Evolutionary conservation across 1,140 invertebrate genomes (phyloP), one percentile per base, ranked within the genome.

Genomic region (Drosophila malerkotliana): DNA sequence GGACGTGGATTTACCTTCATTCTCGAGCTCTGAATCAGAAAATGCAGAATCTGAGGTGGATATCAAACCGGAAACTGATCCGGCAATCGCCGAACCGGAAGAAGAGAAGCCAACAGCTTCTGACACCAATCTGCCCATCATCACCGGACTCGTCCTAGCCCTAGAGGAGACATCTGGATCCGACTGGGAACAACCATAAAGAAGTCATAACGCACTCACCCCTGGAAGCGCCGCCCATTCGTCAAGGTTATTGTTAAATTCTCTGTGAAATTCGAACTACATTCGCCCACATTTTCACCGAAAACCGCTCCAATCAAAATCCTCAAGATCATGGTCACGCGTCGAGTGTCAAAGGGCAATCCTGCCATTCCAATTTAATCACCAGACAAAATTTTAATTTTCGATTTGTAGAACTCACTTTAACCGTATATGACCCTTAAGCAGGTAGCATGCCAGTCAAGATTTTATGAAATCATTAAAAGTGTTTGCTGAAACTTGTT

Each of bases 351-450:
- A 32, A 32, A 32, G 9, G 8, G 8, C 32, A 8, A 32, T 9
- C 8, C 32, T 32, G 32, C 9, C 1, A 10, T 34, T 41, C 34
- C 34, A 5, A 28, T 28, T 28, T 28, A 28, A 28, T 6, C 26
- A 1, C 26, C 26, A 28, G 26, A 28, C 26, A 28, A 24, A 41
- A 56, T 45, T 44, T 7, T 41, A 57, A 45, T 10, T 30, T 10
- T 57, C 41, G 28, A 15, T n/a, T 37, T n/a, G 44, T 47, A 28
- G 6, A 4, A 0, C 7, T 21, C 21, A 47, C 14, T 37, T 37
- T 37, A 37, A 26, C 9, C n/a, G 18, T 58, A 47, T 30, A 26
- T 48, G 56, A 58, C 44, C 15, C 15, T 21, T 21, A 58, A 48
- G 12, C 41, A 10, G 15, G 41, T 32, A 21, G 28, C 41, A 48